Evolutionary conservation across 2,797 vertebrate genomes (phyloP).

Genomic region (Peromyscus eremicus): DNA sequence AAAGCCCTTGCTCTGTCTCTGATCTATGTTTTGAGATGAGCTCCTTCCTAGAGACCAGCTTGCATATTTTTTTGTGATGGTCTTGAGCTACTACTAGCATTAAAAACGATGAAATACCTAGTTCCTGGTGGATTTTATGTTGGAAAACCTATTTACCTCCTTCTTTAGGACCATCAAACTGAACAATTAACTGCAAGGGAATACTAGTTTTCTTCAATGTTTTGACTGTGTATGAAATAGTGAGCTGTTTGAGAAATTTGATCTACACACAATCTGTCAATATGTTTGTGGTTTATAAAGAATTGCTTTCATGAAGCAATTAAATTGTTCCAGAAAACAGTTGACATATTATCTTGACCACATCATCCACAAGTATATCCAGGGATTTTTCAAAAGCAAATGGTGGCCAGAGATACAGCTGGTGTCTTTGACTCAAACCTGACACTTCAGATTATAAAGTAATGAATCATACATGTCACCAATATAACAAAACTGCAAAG

Average conservation of each 20-base stretch:
- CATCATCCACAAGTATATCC: background rate
- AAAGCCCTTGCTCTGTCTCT: background rate
- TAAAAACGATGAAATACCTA: background rate
- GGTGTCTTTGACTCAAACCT: background rate
- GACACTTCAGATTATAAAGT: background rate
- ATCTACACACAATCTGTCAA: background rate
- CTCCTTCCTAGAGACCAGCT: background rate
- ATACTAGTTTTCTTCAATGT: background rate
- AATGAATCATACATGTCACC: background rate
- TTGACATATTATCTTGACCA: constrained; percentile 17
- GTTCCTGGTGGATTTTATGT: background rate
- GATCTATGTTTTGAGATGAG: background rate
- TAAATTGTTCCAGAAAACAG: constrained; percentile 27
- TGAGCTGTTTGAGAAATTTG: background rate
- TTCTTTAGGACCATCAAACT: background rate
- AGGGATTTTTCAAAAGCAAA: background rate
- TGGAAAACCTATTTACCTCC: background rate
- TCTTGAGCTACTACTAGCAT: background rate
- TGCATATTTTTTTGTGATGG: background rate
- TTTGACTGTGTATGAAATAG: background rate
- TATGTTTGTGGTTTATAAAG: background rate
- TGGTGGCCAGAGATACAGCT: background rate
- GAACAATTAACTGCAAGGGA: background rate
- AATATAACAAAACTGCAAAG: background rate
- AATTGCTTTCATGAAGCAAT: constrained; percentile 30